phyloP scores from a whole-genome alignment of 2,797 vertebrate species.

The Lepilemur septentrionalis region DNA sequence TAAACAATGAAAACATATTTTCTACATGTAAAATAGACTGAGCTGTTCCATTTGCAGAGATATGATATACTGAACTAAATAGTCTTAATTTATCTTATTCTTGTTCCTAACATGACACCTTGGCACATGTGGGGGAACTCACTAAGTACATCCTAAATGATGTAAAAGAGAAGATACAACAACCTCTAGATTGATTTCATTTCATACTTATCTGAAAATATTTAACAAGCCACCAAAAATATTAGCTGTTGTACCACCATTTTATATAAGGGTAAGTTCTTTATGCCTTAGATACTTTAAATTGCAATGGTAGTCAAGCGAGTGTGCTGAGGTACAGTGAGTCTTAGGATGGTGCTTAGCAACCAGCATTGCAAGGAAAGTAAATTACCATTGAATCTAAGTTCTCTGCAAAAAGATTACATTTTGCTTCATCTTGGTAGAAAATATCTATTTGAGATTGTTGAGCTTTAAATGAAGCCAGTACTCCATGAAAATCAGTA shows the following conservation, averaged over 20 bases:
- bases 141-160: neutral
- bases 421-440: neutral
- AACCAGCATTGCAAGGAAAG: neutral
- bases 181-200: slow-evolving; percentile 20
- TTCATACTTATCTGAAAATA: slow-evolving; percentile 20
- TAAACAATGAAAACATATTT: neutral
- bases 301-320: neutral
- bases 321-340: neutral
- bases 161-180: neutral
- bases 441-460: neutral
- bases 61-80: neutral
- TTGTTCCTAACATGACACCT: neutral
- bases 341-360: neutral
- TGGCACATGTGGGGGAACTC: neutral
- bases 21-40: neutral
- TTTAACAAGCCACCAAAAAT: neutral
- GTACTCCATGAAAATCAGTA: neutral
- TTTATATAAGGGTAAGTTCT: neutral
- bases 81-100: neutral
- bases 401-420: neutral
- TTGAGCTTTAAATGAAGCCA: neutral
- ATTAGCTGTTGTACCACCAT: neutral
- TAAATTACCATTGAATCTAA: neutral
- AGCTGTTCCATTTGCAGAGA: neutral
- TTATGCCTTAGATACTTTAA: neutral